phyloP scores from a whole-genome alignment of 2,888 invertebrate genomes.

The Lasioglossum figueresi region DNA sequence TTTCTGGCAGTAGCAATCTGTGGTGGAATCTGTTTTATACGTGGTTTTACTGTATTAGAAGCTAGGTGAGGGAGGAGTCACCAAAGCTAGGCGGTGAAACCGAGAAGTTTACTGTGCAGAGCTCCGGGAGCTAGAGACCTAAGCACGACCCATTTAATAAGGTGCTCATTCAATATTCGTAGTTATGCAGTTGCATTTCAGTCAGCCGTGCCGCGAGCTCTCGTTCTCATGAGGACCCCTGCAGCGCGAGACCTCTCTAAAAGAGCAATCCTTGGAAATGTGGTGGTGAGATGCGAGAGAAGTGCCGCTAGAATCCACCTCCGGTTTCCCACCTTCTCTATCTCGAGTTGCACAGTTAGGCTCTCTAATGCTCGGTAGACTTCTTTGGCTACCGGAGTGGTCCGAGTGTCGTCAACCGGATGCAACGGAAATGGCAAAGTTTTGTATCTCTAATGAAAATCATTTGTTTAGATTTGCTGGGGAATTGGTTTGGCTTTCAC shows the following conservation, averaged over 20 bases:
- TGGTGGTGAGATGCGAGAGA: not conserved
- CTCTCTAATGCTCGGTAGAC: not conserved
- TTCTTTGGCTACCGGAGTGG: not conserved
- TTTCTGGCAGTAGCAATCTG: not conserved
- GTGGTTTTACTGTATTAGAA: not conserved
- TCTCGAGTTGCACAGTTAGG: not conserved
- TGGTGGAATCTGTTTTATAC: conserved; percentile 4
- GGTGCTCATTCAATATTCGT: conserved; percentile 2
- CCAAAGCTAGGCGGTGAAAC: conserved; percentile 5
- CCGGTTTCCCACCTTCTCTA: not conserved
- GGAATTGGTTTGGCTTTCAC: not conserved
- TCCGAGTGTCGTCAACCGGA: not conserved
- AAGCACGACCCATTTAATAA: conserved; percentile 5
- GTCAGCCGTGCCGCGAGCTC: not conserved
- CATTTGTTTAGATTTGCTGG: not conserved
- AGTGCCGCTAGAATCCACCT: not conserved
- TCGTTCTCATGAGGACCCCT: not conserved
- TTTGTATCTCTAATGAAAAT: not conserved
- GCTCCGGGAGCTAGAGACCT: not conserved
- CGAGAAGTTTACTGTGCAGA: conserved; percentile 1
- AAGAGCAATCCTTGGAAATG: conserved; percentile 2
- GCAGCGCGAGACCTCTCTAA: not conserved
- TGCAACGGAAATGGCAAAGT: not conserved
- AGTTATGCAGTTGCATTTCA: conserved; percentile 5
- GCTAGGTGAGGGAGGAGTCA: not conserved